Base-by-base conservation (phyloP, 1,140 invertebrate genomes). In the Aphidius ervi region DNA sequence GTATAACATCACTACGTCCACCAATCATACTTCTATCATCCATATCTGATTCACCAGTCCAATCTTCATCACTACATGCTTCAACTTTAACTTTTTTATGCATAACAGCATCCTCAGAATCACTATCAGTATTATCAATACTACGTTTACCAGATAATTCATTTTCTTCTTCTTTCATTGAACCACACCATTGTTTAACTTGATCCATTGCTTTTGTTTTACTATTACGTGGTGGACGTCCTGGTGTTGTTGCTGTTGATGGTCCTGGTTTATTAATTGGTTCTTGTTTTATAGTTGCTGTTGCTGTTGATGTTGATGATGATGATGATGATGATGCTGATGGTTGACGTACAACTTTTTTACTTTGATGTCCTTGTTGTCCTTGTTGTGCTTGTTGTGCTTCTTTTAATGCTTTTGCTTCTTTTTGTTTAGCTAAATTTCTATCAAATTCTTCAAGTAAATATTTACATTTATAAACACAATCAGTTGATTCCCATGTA, bases 111-210 rank as follows among this genome's bases (percentile, higher is more conserved):
- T 75, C 72, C 42, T 85, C 83, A 2, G 79, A 83, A 56, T 82
- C 82, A 10, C 76, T 80, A 10, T 80, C 78, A 5, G 74, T 80
- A 64, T 69, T 69, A 5, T 74, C 71, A 2, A 75, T 70, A 59
- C 74, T 76, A 47, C 69, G 71, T 63, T 81, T 84, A 60, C 72
- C 74, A 65, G 73, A 66, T 39, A 75, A 5, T 50, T 80, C 76
- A 60, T 74, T 73, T 37, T 85, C 83, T 57, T 81, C 78, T n/a
- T 87, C 86, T 37, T 84, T 86, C 74, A 84, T 85, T 6, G 83
- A 82, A 16, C 87, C 88, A 71, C 87, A 88, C 90, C 90, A 92
- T 62, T 87, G 85, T 69, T 91, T 92, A n/a, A 92, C 90, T 74
- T 91, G 88, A 76, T 90, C 87, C 77, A 91, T 82, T 1, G 89